Evolutionary conservation across 2,888 invertebrate genomes (phyloP).

Genomic region (Leucania comma): DNA sequence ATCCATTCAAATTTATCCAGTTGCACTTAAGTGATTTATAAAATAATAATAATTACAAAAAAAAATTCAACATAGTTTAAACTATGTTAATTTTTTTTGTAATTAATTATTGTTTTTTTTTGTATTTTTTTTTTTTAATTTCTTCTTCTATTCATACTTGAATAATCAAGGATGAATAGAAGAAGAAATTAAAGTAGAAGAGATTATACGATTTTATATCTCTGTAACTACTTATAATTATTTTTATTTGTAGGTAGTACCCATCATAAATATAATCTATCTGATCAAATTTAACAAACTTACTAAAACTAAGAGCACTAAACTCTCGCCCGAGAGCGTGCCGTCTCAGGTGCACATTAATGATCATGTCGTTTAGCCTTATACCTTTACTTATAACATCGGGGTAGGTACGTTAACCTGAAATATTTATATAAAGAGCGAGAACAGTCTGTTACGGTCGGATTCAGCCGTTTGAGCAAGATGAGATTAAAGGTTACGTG

Average conservation of each 20-base stretch:
- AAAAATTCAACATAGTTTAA: too few relatives aligned
- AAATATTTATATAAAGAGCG: conserved; percentile 41
- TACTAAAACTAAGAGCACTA: conserved; percentile 2
- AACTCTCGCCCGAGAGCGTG: conserved; percentile 3
- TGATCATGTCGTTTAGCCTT: conserved; percentile 58
- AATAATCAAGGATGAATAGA: too few relatives aligned
- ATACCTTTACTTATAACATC: conserved; percentile 40
- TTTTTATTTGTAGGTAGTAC: background rate
- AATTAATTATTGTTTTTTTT: too few relatives aligned
- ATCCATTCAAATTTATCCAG: too few relatives aligned
- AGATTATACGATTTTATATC: background rate
- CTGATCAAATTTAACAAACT: conserved; percentile 6
- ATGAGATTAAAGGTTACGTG: conserved; percentile 31
- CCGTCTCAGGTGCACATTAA: conserved; percentile 62
- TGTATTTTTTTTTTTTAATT: too few relatives aligned
- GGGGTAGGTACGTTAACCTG: conserved; percentile 47
- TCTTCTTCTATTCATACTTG: too few relatives aligned
- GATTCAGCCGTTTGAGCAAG: conserved; percentile 29
- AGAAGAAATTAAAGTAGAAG: too few relatives aligned
- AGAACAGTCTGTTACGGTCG: conserved; percentile 22
- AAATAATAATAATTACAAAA: too few relatives aligned
- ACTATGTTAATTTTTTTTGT: too few relatives aligned
- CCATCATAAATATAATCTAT: background rate
- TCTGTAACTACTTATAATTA: background rate
- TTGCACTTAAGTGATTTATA: too few relatives aligned